Conservation (phyloP, 1,140 invertebrate species). For the Cherax quadricarinatus region DNA sequence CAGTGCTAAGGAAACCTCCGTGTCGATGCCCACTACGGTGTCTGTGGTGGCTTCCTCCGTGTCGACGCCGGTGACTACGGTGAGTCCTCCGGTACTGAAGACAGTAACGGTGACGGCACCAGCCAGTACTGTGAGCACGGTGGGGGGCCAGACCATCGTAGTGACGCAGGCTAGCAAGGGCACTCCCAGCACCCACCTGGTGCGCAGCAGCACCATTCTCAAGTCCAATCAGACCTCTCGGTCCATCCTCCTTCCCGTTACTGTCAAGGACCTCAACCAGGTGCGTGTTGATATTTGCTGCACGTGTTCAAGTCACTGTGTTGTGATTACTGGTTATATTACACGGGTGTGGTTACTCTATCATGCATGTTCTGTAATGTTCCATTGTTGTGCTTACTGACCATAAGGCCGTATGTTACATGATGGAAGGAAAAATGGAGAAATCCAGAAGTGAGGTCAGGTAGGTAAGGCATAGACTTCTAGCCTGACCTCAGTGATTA, state of each 20-base stretch:
- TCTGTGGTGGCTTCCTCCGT: not conserved
- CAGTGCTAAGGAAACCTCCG: not conserved
- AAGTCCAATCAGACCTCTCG: conserved; percentile 43
- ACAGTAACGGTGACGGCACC: conserved; percentile 44
- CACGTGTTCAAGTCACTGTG: too few species aligned
- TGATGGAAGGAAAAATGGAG: too few species aligned
- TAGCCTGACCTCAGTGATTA: too few species aligned
- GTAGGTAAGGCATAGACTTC: too few species aligned
- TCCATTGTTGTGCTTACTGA: too few species aligned
- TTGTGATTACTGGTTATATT: too few species aligned
- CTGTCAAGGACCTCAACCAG: conserved; percentile 64
- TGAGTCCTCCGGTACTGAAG: conserved; percentile 35
- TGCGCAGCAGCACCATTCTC: conserved; percentile 32
- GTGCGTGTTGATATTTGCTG: not conserved
- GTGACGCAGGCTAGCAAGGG: conserved; percentile 56
- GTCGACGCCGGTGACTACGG: not conserved
- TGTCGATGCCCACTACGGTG: not conserved
- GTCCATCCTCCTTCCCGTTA: conserved; percentile 63
- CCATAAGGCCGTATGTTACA: too few species aligned
- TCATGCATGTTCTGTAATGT: too few species aligned
- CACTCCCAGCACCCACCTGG: conserved; percentile 43
- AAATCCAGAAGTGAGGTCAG: too few species aligned
- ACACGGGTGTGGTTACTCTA: too few species aligned
- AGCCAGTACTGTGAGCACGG: conserved; percentile 14
- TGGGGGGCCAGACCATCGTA: conserved; percentile 63